phyloP scores from a whole-genome alignment of 2,888 invertebrate genomes.

The Blomia tropicalis region DNA sequence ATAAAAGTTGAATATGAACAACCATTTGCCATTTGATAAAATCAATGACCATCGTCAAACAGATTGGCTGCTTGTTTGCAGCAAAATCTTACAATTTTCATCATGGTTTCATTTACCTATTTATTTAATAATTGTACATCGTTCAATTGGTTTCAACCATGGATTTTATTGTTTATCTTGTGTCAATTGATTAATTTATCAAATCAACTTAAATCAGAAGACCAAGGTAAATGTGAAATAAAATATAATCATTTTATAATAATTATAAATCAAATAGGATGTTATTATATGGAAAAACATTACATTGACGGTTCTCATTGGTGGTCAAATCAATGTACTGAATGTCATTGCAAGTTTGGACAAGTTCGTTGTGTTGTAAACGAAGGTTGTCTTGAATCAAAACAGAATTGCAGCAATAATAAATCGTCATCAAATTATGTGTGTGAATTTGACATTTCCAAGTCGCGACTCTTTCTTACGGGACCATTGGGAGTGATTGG shows the following conservation, averaged over 20 bases:
- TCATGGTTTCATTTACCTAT: no score
- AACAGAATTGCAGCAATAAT: not conserved
- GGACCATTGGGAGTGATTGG: not conserved
- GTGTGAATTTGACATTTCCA: not conserved
- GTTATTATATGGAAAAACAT: not conserved
- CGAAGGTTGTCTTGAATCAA: not conserved
- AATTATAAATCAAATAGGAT: not conserved
- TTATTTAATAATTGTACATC: no score
- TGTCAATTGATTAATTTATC: no score
- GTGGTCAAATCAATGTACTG: not conserved
- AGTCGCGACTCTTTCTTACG: not conserved
- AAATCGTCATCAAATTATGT: not conserved
- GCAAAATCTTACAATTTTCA: no score
- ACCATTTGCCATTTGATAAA: no score
- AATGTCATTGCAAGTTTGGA: not conserved
- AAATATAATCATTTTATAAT: no score
- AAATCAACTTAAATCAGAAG: not conserved
- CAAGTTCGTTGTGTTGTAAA: not conserved
- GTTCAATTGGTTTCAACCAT: no score
- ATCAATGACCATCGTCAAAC: no score
- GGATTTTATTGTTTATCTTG: no score
- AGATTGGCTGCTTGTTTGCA: no score
- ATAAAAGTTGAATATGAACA: no score
- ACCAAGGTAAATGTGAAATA: not conserved
- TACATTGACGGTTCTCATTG: not conserved